A percentile compares a stretch with the other conserved stretches of the same genome.
Evolutionary conservation across 2,797 vertebrate genomes (phyloP).

Genomic region (Bradypus variegatus): DNA sequence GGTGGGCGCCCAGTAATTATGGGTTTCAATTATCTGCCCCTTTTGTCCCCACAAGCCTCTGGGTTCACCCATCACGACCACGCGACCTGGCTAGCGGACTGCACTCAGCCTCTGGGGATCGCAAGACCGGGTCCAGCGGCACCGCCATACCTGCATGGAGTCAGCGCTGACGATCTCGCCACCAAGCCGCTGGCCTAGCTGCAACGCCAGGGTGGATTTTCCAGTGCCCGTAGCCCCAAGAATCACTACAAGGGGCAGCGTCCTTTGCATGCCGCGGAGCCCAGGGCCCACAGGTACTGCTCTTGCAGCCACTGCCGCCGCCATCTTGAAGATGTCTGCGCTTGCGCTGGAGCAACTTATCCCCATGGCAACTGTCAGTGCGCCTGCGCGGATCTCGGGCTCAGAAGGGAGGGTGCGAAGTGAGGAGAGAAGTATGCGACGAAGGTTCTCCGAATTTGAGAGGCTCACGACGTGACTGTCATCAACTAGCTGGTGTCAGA

Average conservation of each 20-base stretch:
- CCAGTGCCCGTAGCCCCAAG: conserved; percentile 92
- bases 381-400: conserved; percentile 2
- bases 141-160: conserved; percentile 89
- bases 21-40: background rate
- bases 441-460: background rate
- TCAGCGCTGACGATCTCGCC: conserved; percentile 95
- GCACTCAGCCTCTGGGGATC: background rate
- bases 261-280: conserved; percentile 30
- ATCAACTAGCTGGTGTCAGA: background rate
- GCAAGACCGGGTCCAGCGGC: background rate
- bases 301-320: conserved; percentile 31
- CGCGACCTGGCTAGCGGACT: background rate
- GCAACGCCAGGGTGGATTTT: conserved; percentile 89
- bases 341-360: conserved; percentile 31
- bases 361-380: background rate
- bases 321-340: conserved; percentile 54
- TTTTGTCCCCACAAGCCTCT: background rate
- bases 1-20: background rate
- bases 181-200: conserved; percentile 82
- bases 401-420: rapidly evolving
- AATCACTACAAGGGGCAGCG: conserved; percentile 86
- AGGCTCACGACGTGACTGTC: rapidly evolving
- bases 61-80: background rate
- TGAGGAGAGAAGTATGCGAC: rapidly evolving
- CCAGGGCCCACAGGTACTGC: background rate